Evolutionary conservation across 1,140 invertebrate species (phyloP).

Genomic region (Lasaia peninsularis): DNA sequence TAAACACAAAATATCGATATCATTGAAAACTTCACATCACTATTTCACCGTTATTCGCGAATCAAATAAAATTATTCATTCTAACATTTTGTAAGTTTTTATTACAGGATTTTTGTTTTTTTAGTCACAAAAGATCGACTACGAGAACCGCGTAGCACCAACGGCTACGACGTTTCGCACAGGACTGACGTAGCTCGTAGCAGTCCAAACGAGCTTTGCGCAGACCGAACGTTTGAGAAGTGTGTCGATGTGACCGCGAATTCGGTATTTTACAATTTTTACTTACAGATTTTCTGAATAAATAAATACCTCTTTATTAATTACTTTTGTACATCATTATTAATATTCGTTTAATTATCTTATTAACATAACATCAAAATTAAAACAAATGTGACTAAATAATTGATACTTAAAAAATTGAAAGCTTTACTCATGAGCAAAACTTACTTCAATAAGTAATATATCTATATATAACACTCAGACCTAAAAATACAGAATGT

Average conservation of each 20-base stretch:
- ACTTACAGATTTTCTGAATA: slow-evolving; percentile 3
- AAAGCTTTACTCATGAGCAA: no score
- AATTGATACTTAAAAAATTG: no score
- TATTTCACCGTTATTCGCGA: slow-evolving; percentile 6
- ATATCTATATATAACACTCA: no score
- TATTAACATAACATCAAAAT: no score
- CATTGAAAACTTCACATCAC: slow-evolving; percentile 13
- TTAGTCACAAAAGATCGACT: slow-evolving; percentile 30
- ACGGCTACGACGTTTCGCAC: slow-evolving; percentile 36
- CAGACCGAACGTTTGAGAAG: slow-evolving; percentile 30
- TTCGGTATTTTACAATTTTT: neutral
- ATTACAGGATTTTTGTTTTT: slow-evolving; percentile 31
- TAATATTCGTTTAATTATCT: no score
- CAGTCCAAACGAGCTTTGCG: slow-evolving; percentile 54
- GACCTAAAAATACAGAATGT: no score
- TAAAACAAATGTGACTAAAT: no score
- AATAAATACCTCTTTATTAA: no score
- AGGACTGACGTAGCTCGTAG: slow-evolving; percentile 50
- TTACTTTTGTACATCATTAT: no score
- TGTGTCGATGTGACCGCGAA: slow-evolving; percentile 13
- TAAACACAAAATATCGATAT: slow-evolving; percentile 21
- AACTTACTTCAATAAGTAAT: no score
- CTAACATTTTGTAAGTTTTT: slow-evolving; percentile 27
- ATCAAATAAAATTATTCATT: slow-evolving; percentile 14
- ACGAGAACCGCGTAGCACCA: slow-evolving; percentile 31